Percentiles rank a stretch among this genome's conserved stretches.
Conservation (phyloP, 2,113 vertebrate genomes). For the Psittacula cyanocephala region DNA sequence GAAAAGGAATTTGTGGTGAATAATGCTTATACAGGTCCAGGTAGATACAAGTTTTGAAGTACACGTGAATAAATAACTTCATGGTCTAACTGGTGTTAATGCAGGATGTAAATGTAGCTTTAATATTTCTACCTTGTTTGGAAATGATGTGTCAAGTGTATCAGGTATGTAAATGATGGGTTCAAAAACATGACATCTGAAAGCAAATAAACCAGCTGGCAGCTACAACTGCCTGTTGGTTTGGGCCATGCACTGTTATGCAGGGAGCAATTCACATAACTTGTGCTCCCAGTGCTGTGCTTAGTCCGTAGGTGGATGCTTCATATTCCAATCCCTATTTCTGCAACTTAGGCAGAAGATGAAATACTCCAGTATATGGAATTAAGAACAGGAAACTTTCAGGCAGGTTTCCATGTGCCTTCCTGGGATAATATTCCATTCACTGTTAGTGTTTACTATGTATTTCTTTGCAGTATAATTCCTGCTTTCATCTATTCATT, state of each 20-base stretch:
- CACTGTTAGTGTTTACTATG: neutral
- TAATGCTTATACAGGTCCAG: neutral
- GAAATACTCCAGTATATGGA: neutral
- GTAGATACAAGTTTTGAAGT: neutral
- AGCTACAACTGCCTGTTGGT: neutral
- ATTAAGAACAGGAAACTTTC: slow-evolving; percentile 1
- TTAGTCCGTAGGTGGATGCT: neutral
- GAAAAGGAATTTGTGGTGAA: neutral
- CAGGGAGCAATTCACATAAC: neutral
- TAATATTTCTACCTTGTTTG: neutral
- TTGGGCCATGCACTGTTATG: neutral
- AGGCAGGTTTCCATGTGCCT: slow-evolving; percentile 11
- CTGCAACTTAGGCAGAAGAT: neutral
- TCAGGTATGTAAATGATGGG: neutral
- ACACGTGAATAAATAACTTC: neutral
- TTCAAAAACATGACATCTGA: neutral
- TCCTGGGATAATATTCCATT: neutral
- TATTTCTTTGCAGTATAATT: slow-evolving; percentile 29
- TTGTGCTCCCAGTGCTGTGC: neutral
- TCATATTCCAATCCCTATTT: neutral
- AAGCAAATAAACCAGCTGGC: slow-evolving; percentile 8
- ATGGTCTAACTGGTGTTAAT: neutral
- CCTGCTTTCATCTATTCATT: slow-evolving; percentile 54
- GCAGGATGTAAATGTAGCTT: neutral
- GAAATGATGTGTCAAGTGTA: neutral